A percentile compares a stretch with the other conserved stretches of the same genome.
phyloP scores from a whole-genome alignment of 1,140 invertebrate genomes.

The Megalonaias nervosa region DNA sequence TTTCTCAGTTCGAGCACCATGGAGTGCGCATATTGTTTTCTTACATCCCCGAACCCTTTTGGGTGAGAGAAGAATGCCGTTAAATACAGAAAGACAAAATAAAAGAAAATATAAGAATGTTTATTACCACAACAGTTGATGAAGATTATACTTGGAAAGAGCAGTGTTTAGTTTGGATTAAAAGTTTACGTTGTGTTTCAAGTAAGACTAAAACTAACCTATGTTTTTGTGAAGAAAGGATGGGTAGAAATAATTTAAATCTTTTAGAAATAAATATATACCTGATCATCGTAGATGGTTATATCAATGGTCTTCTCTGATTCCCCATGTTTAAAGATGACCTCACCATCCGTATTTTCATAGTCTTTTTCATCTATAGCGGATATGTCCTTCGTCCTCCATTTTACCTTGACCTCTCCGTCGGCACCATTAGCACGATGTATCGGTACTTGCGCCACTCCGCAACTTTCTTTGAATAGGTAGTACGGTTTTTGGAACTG shows the following conservation, averaged over 20 bases:
- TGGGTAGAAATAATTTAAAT: neutral
- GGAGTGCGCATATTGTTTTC: too few relatives aligned
- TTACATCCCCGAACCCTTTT: too few relatives aligned
- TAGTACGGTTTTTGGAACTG: slow-evolving; percentile 77
- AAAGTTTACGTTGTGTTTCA: neutral
- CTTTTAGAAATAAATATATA: slow-evolving; percentile 26
- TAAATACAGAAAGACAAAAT: neutral
- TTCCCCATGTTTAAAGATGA: slow-evolving; percentile 77
- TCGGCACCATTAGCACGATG: slow-evolving; percentile 76
- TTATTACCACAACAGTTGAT: neutral
- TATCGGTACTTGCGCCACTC: slow-evolving; percentile 74
- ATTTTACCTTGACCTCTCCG: slow-evolving; percentile 75
- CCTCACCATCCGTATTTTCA: slow-evolving; percentile 69
- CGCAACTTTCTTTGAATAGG: slow-evolving; percentile 78
- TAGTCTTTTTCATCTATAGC: slow-evolving; percentile 76
- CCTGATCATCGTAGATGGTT: slow-evolving; percentile 77
- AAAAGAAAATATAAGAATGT: neutral
- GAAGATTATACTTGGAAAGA: neutral
- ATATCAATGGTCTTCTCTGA: slow-evolving; percentile 75
- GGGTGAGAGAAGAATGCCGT: neutral
- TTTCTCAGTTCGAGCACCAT: too few relatives aligned
- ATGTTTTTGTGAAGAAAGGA: neutral
- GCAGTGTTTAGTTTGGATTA: neutral
- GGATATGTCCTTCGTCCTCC: slow-evolving; percentile 77
- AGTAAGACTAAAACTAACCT: neutral